Evolutionary conservation across 2,888 invertebrate species (phyloP).

Genomic region (Dysmachus trigonus): DNA sequence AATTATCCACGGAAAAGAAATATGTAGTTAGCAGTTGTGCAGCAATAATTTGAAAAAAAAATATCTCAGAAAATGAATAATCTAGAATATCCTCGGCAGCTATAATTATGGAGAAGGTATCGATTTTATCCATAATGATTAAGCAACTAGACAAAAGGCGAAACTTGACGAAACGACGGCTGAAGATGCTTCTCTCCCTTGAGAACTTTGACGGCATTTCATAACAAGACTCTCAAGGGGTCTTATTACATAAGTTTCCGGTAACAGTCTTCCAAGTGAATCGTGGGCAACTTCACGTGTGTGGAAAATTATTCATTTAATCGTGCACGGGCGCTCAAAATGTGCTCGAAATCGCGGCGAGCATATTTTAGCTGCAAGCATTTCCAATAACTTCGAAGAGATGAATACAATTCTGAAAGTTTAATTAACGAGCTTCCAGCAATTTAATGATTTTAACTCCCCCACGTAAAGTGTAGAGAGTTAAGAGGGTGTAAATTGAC

Average conservation of each 20-base stretch:
- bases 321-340: not conserved
- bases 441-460: not conserved
- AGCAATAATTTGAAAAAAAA: not conserved
- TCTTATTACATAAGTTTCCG: not conserved
- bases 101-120: not conserved
- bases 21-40: not conserved
- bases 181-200: not conserved
- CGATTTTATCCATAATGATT: not conserved
- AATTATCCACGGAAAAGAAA: not conserved
- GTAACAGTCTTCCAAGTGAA: not conserved
- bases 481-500: slow-evolving; percentile 17
- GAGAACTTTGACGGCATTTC: not conserved
- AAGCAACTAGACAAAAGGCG: not conserved
- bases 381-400: not conserved
- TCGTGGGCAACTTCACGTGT: not conserved
- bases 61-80: not conserved
- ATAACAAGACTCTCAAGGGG: not conserved
- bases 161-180: not conserved
- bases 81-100: not conserved
- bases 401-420: not conserved
- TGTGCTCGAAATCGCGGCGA: not conserved
- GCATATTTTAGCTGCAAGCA: not conserved
- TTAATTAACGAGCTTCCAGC: not conserved
- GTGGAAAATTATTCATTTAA: not conserved
- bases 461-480: not conserved